Percentiles rank a stretch among this genome's conserved stretches.
Evolutionary conservation across 1,140 invertebrate species (phyloP).

Genomic region (Araneus ventricosus): DNA sequence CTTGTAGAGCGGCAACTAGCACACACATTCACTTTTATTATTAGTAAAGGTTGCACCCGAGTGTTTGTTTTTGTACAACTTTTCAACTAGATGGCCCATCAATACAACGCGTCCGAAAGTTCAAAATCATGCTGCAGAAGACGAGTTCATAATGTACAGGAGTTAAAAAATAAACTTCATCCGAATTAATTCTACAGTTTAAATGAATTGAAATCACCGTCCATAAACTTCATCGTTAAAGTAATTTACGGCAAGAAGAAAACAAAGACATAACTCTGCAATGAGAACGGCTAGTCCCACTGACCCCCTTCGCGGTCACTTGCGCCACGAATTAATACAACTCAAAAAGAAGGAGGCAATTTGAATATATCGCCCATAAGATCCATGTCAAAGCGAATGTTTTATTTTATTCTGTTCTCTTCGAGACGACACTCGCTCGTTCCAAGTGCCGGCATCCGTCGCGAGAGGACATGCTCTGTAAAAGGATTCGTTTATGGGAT

Average conservation of each 20-base stretch:
- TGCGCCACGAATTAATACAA: background rate
- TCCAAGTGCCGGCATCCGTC: too few species aligned
- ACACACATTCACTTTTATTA: too few species aligned
- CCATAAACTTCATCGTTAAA: background rate
- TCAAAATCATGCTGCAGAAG: too few species aligned
- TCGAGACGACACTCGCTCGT: too few species aligned
- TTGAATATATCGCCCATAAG: background rate
- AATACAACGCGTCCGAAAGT: too few species aligned
- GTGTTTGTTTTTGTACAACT: too few species aligned
- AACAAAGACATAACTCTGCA: background rate
- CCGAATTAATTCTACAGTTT: background rate
- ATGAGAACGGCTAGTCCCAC: background rate
- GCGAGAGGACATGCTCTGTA: background rate
- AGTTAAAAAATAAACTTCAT: background rate
- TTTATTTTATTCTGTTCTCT: too few species aligned
- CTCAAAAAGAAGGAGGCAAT: background rate
- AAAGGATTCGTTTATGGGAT: slow-evolving; percentile 10
- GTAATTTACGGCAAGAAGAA: background rate
- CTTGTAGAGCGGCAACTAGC: too few species aligned
- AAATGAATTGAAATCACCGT: background rate
- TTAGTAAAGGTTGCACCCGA: too few species aligned
- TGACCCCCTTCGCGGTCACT: background rate
- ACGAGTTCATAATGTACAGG: too few species aligned
- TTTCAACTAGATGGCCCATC: too few species aligned
- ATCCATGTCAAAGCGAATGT: background rate